Evolutionary conservation across 2,113 vertebrate genomes (phyloP).

Genomic region (Periophthalmodon schlosseri): DNA sequence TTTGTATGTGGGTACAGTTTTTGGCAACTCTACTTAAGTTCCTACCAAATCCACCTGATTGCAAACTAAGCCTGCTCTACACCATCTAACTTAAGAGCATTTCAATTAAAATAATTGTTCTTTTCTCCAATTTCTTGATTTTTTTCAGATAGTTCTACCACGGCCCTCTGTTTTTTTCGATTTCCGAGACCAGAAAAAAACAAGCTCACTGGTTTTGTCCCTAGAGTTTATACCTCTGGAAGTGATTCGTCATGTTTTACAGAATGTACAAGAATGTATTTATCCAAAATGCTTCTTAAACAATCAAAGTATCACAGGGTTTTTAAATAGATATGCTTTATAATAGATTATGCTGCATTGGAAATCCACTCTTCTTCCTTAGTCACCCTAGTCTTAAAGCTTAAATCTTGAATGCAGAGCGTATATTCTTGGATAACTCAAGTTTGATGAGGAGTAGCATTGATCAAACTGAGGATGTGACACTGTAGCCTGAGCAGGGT

Average conservation of each 20-base stretch:
- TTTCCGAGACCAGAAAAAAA: background rate
- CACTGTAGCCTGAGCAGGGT: slow-evolving; percentile 7
- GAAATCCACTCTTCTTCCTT: background rate
- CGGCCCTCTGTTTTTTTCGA: background rate
- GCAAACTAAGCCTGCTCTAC: no score
- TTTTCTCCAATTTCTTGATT: no score
- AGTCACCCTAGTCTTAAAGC: background rate
- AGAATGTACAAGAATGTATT: background rate
- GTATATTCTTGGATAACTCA: slow-evolving; percentile 1
- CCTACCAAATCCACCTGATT: no score
- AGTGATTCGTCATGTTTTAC: background rate
- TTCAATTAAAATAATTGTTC: no score
- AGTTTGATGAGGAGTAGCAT: background rate
- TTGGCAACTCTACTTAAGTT: no score
- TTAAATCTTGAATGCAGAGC: slow-evolving; percentile 9
- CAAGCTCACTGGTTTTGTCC: background rate
- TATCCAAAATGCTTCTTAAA: background rate
- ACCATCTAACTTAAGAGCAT: no score
- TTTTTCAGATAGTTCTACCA: background rate
- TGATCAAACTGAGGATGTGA: slow-evolving; percentile 14
- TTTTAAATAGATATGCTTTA: background rate
- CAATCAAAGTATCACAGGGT: background rate
- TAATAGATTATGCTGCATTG: background rate
- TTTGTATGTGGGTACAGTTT: no score
- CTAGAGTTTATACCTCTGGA: background rate